These are phyloP conservation scores for Acipenser oxyrinchus DNA, from an alignment of 2,797 vertebrate genomes.

Conservation along the genomic window DNA sequence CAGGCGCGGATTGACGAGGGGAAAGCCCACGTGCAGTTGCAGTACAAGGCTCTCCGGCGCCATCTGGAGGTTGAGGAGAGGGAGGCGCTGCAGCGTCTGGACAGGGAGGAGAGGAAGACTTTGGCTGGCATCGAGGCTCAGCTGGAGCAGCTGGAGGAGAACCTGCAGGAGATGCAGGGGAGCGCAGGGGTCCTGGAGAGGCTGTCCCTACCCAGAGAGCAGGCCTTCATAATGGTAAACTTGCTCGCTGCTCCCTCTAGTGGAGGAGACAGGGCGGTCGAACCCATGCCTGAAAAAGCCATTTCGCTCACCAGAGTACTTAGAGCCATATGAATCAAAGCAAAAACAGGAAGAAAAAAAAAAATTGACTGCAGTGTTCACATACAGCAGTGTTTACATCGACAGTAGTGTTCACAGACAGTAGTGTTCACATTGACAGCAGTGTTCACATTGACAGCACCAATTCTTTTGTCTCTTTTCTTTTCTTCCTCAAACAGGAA, in stretches of 20 bases:
- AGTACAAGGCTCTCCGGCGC: constrained; percentile 55
- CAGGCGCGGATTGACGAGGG: constrained; percentile 43
- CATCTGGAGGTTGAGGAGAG: constrained; percentile 60
- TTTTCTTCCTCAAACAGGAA: constrained; percentile 42
- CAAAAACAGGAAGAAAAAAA: too few species aligned
- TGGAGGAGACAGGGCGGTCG: not conserved
- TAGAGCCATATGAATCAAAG: too few species aligned
- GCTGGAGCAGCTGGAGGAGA: constrained; percentile 35
- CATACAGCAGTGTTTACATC: too few species aligned
- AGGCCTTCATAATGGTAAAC: constrained; percentile 59
- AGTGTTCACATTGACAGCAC: too few species aligned
- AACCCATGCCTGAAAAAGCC: not conserved
- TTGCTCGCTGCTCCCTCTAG: not conserved
- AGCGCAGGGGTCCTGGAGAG: constrained; percentile 45
- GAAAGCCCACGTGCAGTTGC: constrained; percentile 41
- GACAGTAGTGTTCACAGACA: too few species aligned
- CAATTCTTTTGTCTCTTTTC: not conserved
- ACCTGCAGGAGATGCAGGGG: constrained; percentile 42
- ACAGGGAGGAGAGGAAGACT: constrained; percentile 40
- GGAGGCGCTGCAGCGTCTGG: constrained; percentile 47
- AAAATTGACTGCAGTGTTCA: too few species aligned
- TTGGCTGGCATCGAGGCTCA: constrained; percentile 49
- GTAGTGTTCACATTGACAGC: too few species aligned
- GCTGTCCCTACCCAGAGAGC: constrained; percentile 49
- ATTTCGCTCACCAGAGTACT: not conserved